Base-by-base conservation (phyloP, 2,113 vertebrate genomes). In the Loxodonta africana region DNA sequence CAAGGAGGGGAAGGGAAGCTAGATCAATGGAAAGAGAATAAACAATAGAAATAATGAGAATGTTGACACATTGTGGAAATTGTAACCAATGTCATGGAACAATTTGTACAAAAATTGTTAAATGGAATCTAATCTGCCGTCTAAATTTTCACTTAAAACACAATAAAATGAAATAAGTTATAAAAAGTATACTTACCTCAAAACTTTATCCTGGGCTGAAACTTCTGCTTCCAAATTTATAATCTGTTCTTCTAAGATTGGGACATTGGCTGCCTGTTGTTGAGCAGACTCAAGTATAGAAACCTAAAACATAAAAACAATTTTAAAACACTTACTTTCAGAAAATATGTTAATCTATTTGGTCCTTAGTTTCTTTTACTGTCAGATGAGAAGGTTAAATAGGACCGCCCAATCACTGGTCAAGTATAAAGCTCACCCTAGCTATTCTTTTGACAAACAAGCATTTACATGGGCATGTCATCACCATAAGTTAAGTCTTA, bases 201-300 rank as follows among this genome's bases (percentile, higher is more conserved):
- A 98, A 96, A 99, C 98, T 98, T 98, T 98, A 97, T 99, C 98
- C 97, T 99, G 99, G 98, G 98, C 97, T 97, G 99, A 99, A 98
- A 99, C 97, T 97, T 99, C 98, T 76, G 98, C 99, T 98, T 99
- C 99, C 97, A 99, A 98, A 91, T 98, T 99, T 96, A 97, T 96
- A 93, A 99, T 99, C 71, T 99, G 99, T 94, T 99, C 99, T 95
- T 99, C 99, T 98, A 99, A 95, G 94, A 99, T 94, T 0, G 98
- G 98, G 88, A 99, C 97, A 93, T 76, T 99, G 95, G 98, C 98
- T 94, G 98, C 98, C 82, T 94, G 98, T 41, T 98, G 96, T 63
- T 98, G 88, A 95, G 96, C 83, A 0, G 98, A 97, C 83, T 99
- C 99, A 94, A 99, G 98, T 67, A 98, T 81, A 20, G 91, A 97